phyloP scores from a whole-genome alignment of 1,140 invertebrate genomes.

The Hyles euphorbiae region DNA sequence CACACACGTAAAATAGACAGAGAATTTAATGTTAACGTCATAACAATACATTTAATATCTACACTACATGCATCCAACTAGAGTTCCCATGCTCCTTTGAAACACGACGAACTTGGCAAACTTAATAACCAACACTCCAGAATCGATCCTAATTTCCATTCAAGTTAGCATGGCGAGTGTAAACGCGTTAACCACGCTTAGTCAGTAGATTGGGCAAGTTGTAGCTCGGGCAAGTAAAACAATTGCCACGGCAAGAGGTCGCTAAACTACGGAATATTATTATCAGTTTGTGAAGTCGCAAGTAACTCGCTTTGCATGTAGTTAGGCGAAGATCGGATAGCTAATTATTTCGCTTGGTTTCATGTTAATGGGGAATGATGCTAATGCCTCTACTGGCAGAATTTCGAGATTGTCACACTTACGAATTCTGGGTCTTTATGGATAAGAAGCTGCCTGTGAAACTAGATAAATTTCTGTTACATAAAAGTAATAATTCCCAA shows the following conservation, averaged over 20 bases:
- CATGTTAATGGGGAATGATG: no score
- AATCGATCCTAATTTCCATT: constrained; percentile 15
- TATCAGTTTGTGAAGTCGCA: no score
- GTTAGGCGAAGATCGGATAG: no score
- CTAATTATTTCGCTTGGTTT: no score
- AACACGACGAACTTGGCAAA: neutral
- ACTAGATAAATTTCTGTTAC: no score
- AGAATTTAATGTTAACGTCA: neutral
- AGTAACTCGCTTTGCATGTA: no score
- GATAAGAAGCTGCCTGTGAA: no score
- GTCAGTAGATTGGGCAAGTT: constrained; percentile 3
- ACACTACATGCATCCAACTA: neutral
- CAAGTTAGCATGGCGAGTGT: constrained; percentile 13
- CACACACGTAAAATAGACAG: no score
- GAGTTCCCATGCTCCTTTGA: constrained; percentile 2
- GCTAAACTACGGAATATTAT: neutral
- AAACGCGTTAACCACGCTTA: neutral
- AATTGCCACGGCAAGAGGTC: neutral
- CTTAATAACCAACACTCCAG: constrained; percentile 13
- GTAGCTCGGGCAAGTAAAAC: neutral
- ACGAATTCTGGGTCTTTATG: no score
- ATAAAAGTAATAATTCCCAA: no score
- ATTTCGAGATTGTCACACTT: no score
- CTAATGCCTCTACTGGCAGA: no score
- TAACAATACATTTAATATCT: neutral